Evolutionary conservation across 1,140 invertebrate species (phyloP), one percentile per base, ranked within the genome.

Genomic region (Pseudomyrmex sp.): DNA sequence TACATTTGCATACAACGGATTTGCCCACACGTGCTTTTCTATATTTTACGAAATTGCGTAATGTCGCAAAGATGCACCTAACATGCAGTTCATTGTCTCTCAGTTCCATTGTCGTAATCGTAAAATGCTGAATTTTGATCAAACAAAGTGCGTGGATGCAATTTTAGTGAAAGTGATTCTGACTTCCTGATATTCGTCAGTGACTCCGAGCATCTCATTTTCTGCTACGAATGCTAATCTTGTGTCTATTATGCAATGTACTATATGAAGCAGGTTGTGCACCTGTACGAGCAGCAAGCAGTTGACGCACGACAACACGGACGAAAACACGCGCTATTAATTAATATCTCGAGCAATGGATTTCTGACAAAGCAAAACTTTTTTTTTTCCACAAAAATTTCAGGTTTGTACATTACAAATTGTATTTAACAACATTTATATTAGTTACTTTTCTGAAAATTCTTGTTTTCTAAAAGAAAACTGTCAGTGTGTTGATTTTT

Each of bases 91-190:
- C 69, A 35, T 26, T 79, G 20, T 7, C 12, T 48, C 44, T 4
- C 13, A 68, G 8, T 59, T 70, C 35, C 20, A 79, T 83, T 44
- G 23, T 26, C 9, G 48, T 18, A 18, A 12, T 54, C n/a, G 54
- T 73, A 20, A 18, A 18, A 48, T 9, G 15, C 1, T 54, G 48
- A 56, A 75, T 65, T 61, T 12, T n/a, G 65, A 63, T 82, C 74
- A 23, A 80, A 87, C 20, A 56, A n/a, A 18, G 44, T 2, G 58
- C 68, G 84, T 73, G 46, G 58, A 44, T 9, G 54, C 13, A 68
- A 79, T 73, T 79, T 46, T 54, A 90, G 91, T 91, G 91, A 92
- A 92, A 93, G 92, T 92, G 90, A 91, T 90, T 88, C 80, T 13
- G 54, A 82, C 86, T 91, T 90, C 85, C 85, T 75, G 68, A 85